Percentiles rank a stretch among this genome's conserved stretches.
Conservation (phyloP, 1,140 invertebrate genomes). For the Papilio glaucus region DNA sequence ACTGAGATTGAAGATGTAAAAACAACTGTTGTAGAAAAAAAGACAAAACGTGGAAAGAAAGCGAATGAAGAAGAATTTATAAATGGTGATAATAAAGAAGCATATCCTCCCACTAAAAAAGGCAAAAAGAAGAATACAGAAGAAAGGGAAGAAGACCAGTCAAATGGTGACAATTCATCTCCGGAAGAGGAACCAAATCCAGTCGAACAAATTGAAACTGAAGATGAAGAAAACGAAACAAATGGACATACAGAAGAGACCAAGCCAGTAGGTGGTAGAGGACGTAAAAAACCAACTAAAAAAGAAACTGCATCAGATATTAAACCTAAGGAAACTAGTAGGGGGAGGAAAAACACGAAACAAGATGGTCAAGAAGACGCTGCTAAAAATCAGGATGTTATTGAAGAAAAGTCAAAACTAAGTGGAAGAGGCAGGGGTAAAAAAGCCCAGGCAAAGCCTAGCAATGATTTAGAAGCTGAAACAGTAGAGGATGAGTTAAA, state of each 20-base stretch:
- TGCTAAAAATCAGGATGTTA: constrained; percentile 47
- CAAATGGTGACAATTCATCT: constrained; percentile 59
- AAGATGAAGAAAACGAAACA: constrained; percentile 57
- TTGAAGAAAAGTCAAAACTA: constrained; percentile 65
- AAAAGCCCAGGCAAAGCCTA: constrained; percentile 56
- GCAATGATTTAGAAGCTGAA: constrained; percentile 52
- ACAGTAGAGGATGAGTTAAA: constrained; percentile 50
- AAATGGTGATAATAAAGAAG: constrained; percentile 57
- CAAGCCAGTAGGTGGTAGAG: constrained; percentile 49
- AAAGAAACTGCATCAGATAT: constrained; percentile 58
- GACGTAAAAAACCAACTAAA: constrained; percentile 64
- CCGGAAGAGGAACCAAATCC: constrained; percentile 50
- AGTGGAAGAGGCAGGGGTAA: constrained; percentile 59
- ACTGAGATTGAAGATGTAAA: constrained; percentile 56
- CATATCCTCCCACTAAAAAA: constrained; percentile 57
- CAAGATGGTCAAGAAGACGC: constrained; percentile 46
- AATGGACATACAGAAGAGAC: constrained; percentile 62
- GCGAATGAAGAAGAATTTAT: constrained; percentile 47
- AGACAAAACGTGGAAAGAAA: constrained; percentile 68
- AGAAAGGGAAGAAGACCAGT: constrained; percentile 50
- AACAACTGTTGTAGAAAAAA: constrained; percentile 59
- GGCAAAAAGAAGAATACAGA: constrained; percentile 64
- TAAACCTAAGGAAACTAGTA: constrained; percentile 54
- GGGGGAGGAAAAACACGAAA: constrained; percentile 61
- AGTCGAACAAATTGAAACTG: constrained; percentile 53